phyloP scores from a whole-genome alignment of 2,888 invertebrate species.

The Mesorhabditis sp. region DNA sequence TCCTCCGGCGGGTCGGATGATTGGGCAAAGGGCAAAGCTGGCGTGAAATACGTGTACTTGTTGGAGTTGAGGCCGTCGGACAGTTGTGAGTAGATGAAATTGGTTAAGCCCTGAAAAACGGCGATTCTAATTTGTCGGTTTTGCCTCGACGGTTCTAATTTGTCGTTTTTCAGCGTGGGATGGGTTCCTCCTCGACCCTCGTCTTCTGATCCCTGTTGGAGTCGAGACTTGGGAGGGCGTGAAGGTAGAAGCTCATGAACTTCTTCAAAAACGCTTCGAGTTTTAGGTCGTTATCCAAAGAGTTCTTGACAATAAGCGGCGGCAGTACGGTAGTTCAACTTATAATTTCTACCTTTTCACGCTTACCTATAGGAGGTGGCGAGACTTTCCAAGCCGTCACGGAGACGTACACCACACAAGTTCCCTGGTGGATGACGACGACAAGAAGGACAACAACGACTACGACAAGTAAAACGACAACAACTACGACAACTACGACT shows the following conservation, averaged over 20 bases:
- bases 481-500: no score
- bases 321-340: no score
- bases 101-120: no score
- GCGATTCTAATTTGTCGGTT: no score
- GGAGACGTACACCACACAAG: background rate
- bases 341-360: no score
- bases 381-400: no score
- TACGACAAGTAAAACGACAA: no score
- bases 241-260: slow-evolving; percentile 35
- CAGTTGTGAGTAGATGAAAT: slow-evolving; percentile 52
- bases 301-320: slow-evolving; percentile 19
- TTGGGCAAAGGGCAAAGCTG: slow-evolving; percentile 57
- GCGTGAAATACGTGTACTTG: slow-evolving; percentile 55
- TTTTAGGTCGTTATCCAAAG: slow-evolving; percentile 39
- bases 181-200: slow-evolving; percentile 55
- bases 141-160: no score
- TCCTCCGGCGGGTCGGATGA: slow-evolving; percentile 57
- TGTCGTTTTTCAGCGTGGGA: slow-evolving; percentile 48
- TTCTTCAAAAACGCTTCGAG: no score
- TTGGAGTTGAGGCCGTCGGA: slow-evolving; percentile 55
- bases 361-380: background rate
- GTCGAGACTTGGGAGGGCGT: slow-evolving; percentile 57
- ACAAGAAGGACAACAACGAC: background rate
- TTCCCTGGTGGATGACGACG: background rate
- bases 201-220: slow-evolving; percentile 54